Evolutionary conservation across 2,113 vertebrate species (phyloP).

Genomic region (Microcebus murinus): DNA sequence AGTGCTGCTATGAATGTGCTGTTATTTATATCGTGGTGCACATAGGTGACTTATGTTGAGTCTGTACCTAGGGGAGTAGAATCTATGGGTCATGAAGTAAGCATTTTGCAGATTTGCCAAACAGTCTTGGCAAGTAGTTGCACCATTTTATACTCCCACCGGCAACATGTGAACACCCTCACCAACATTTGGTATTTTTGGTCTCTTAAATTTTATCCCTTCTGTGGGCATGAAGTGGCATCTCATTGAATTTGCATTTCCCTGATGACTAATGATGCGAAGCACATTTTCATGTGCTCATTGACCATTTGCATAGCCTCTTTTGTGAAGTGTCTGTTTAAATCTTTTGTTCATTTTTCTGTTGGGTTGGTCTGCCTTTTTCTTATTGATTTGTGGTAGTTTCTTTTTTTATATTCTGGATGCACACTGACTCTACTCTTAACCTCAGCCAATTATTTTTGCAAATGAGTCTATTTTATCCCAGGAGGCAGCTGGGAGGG

Average conservation of each 20-base stretch:
- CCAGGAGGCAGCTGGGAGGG: neutral
- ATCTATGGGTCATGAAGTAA: neutral
- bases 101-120: conserved; percentile 1
- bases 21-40: neutral
- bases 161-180: neutral
- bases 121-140: neutral
- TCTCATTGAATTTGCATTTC: conserved; percentile 5
- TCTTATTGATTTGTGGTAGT: conserved; percentile 53
- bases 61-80: neutral
- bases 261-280: neutral
- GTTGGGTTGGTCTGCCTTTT: conserved; percentile 39
- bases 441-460: conserved; percentile 69
- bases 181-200: conserved; percentile 13
- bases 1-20: neutral
- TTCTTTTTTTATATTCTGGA: conserved; percentile 57
- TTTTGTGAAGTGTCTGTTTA: conserved; percentile 59
- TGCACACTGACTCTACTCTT: conserved; percentile 28
- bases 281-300: neutral
- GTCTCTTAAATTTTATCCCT: conserved; percentile 21
- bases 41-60: neutral
- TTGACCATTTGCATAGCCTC: conserved; percentile 2
- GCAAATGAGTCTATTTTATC: conserved; percentile 58
- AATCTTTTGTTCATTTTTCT: conserved; percentile 60
- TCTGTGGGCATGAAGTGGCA: neutral
- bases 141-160: neutral